Evolutionary conservation across 2,113 vertebrate genomes (phyloP).

Genomic region (Gambusia holbrooki): DNA sequence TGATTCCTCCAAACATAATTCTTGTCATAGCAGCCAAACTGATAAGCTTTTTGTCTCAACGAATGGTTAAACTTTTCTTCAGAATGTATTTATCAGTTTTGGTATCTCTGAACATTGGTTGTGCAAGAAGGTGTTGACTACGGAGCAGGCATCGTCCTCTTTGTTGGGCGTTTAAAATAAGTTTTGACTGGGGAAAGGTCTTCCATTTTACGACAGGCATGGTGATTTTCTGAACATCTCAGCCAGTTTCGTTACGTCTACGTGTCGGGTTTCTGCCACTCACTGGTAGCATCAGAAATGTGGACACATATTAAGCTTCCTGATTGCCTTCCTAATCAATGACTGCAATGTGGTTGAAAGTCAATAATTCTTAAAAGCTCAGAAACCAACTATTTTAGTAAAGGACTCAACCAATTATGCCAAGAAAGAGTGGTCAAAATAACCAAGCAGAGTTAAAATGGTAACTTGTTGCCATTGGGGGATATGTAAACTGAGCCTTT

Average conservation of each 20-base stretch:
- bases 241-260: neutral
- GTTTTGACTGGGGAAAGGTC: neutral
- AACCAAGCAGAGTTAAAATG: neutral
- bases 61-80: neutral
- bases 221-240: neutral
- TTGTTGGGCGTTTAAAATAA: neutral
- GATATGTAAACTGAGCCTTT: no score
- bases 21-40: no score
- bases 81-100: neutral
- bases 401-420: neutral
- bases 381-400: neutral
- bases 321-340: no score
- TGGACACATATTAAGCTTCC: neutral
- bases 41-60: neutral
- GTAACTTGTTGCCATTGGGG: no score
- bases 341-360: no score
- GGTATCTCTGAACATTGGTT: neutral
- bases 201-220: neutral
- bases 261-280: neutral
- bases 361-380: no score
- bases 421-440: neutral
- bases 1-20: no score
- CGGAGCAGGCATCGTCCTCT: neutral
- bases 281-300: neutral
- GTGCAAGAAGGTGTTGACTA: no score